These are phyloP conservation scores for Genyomyrus donnyi DNA, from an alignment of 2,113 vertebrate species.

Conservation along the genomic window DNA sequence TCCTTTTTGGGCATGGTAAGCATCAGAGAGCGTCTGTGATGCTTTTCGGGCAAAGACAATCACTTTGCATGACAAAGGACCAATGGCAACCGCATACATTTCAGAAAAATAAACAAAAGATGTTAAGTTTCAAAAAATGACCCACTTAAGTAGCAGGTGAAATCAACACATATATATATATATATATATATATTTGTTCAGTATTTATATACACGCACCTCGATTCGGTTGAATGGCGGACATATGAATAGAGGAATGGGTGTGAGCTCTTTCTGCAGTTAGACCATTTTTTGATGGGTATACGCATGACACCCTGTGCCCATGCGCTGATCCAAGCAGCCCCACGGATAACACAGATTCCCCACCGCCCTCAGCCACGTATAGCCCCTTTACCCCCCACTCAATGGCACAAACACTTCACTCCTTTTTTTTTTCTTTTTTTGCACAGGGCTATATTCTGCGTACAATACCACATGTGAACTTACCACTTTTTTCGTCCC, in stretches of 20 bases:
- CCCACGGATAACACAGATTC: background rate
- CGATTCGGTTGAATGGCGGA: background rate
- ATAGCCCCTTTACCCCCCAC: background rate
- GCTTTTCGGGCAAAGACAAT: constrained; percentile 46
- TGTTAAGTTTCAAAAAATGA: background rate
- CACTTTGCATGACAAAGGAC: constrained; percentile 51
- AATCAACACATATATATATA: background rate
- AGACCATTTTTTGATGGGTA: background rate
- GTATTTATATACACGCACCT: background rate
- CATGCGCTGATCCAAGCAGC: background rate
- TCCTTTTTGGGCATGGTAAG: constrained; percentile 24
- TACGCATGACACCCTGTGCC: background rate
- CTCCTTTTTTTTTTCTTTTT: background rate
- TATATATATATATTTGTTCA: background rate
- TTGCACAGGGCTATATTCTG: background rate
- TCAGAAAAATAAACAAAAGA: constrained; percentile 37
- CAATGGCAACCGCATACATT: constrained; percentile 45
- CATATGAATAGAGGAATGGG: background rate
- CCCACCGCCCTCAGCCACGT: background rate
- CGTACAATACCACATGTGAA: background rate
- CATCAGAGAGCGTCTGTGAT: constrained; percentile 35
- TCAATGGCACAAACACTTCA: background rate
- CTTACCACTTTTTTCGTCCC: background rate
- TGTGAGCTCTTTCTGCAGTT: background rate
- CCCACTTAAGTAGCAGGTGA: background rate